Conservation (phyloP, 2,113 vertebrate genomes). For the Psammodynastes pulverulentus region DNA sequence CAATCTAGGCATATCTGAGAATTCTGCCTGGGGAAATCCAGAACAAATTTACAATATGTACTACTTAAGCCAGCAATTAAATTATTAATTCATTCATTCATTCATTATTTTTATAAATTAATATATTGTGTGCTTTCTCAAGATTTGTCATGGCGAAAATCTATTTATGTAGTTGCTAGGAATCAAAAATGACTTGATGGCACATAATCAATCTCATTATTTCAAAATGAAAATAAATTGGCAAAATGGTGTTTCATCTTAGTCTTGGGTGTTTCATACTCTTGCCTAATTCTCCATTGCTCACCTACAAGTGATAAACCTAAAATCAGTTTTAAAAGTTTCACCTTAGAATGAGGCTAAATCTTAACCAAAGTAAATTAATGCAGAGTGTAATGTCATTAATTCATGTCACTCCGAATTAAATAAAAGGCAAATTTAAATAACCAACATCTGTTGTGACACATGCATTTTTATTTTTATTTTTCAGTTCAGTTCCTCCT, state of each 20-base stretch:
- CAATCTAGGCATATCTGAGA: no score
- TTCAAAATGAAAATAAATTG: background rate
- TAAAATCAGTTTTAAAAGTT: background rate
- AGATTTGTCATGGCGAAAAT: background rate
- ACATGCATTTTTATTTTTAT: conserved; percentile 16
- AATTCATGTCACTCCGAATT: background rate
- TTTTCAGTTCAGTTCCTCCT: conserved; percentile 62
- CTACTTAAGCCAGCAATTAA: no score
- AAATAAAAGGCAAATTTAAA: background rate
- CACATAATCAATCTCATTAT: background rate
- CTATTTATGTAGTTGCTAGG: background rate
- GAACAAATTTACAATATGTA: no score
- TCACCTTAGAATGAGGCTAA: background rate
- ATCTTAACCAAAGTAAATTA: background rate
- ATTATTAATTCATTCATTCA: background rate
- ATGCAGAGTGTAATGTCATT: background rate
- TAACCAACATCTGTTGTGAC: background rate
- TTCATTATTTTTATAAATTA: no score
- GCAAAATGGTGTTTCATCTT: background rate
- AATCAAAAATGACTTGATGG: background rate
- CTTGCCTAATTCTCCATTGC: background rate
- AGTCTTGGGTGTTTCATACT: background rate
- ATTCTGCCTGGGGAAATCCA: no score
- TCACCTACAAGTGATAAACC: background rate
- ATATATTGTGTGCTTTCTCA: background rate